Percentiles rank a stretch among this genome's conserved stretches.
Conservation (phyloP, 2,113 vertebrate genomes). For the Lichenostomus cassidix region DNA sequence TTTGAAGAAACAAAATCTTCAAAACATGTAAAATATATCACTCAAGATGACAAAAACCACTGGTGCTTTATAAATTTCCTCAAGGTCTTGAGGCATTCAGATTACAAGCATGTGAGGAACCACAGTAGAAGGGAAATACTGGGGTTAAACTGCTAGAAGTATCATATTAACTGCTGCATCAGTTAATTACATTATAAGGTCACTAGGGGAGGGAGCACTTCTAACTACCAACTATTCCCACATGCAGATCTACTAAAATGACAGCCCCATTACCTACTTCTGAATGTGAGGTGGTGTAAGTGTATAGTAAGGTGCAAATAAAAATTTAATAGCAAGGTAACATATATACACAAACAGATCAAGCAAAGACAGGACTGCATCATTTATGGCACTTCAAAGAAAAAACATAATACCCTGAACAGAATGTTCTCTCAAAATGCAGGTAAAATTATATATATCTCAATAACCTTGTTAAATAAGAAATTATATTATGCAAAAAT, state of each 20-base stretch:
- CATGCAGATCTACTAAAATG: neutral
- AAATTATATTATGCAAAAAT: neutral
- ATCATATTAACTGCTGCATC: neutral
- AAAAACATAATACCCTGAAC: neutral
- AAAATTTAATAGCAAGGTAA: neutral
- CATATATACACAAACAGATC: neutral
- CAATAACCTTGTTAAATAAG: neutral
- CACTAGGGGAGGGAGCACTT: neutral
- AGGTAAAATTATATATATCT: neutral
- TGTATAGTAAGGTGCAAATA: neutral
- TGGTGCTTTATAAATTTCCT: neutral
- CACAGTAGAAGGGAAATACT: neutral
- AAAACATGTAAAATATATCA: neutral
- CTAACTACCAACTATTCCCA: neutral
- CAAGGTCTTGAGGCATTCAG: neutral
- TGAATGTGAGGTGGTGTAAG: neutral
- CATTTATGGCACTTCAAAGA: neutral
- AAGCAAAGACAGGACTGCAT: neutral
- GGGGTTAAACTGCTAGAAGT: neutral
- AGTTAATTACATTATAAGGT: constrained; percentile 1
- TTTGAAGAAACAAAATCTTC: neutral
- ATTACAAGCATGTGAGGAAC: neutral
- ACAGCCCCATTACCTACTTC: neutral
- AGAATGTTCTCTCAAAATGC: neutral
- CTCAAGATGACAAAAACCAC: neutral